Evolutionary conservation across 2,797 vertebrate species (phyloP).

Genomic region (Squalus acanthias): DNA sequence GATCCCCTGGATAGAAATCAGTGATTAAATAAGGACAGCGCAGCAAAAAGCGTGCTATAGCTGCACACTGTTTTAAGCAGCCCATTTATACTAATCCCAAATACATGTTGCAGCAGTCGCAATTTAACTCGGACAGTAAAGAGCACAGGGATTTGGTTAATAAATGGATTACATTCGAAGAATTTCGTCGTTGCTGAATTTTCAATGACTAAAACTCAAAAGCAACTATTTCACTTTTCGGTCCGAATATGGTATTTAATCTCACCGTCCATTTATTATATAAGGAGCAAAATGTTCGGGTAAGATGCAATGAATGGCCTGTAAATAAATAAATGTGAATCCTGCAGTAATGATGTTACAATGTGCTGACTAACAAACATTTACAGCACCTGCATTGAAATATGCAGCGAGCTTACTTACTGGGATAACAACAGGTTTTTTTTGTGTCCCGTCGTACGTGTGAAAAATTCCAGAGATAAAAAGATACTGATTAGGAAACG

Average conservation of each 20-base stretch:
- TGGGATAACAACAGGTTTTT: background rate
- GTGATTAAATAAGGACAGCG: background rate
- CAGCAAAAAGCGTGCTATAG: background rate
- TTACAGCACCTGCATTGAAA: background rate
- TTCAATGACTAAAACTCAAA: background rate
- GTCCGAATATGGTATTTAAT: background rate
- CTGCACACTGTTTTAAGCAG: background rate
- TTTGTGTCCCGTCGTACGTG: background rate
- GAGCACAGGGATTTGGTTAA: background rate
- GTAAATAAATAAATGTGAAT: background rate
- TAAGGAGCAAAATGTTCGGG: background rate
- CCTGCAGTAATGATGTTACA: background rate
- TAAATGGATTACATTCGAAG: background rate
- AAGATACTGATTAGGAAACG: constrained; percentile 4
- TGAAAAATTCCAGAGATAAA: background rate
- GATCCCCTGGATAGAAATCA: too few relatives aligned
- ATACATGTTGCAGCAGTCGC: background rate
- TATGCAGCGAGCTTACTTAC: background rate
- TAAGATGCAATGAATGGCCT: background rate
- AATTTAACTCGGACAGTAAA: background rate
- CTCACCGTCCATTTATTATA: background rate
- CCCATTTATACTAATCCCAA: background rate
- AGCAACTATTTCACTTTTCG: background rate
- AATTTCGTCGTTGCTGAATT: background rate
- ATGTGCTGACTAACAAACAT: background rate